Evolutionary conservation across 2,797 vertebrate genomes (phyloP).

Genomic region (Sphaeramia orbicularis): DNA sequence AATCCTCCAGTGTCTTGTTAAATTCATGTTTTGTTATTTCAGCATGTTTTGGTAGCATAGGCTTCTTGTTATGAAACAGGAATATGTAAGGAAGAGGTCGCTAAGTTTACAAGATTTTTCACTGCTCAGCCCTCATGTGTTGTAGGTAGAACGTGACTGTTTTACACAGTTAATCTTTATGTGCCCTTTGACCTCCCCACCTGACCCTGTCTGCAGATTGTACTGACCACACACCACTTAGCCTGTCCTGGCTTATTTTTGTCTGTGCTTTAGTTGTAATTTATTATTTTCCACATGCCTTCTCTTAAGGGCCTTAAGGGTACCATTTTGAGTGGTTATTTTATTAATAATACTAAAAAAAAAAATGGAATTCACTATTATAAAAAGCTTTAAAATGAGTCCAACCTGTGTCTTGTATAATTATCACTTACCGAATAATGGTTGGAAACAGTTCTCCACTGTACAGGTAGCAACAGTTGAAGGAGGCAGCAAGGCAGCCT

Average conservation of each 20-base stretch:
- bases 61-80: background rate
- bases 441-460: slow-evolving; percentile 93
- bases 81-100: background rate
- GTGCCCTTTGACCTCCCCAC: slow-evolving; percentile 11
- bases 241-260: background rate
- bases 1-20: background rate
- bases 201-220: too few relatives aligned
- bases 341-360: background rate
- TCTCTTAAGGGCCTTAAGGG: too few relatives aligned
- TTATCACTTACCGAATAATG: slow-evolving; percentile 85
- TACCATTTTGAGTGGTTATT: too few relatives aligned
- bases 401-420: background rate
- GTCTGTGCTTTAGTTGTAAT: background rate
- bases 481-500: slow-evolving; percentile 92
- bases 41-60: background rate
- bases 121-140: background rate
- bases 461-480: slow-evolving; percentile 92
- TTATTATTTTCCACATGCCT: background rate
- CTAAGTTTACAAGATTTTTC: background rate
- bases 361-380: background rate
- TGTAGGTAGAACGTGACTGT: background rate
- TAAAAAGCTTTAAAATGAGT: background rate
- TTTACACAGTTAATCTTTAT: slow-evolving; percentile 35
- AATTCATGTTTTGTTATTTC: background rate
- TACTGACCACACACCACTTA: background rate